phyloP scores from a whole-genome alignment of 2,888 invertebrate genomes.

The Phaedon cochleariae region DNA sequence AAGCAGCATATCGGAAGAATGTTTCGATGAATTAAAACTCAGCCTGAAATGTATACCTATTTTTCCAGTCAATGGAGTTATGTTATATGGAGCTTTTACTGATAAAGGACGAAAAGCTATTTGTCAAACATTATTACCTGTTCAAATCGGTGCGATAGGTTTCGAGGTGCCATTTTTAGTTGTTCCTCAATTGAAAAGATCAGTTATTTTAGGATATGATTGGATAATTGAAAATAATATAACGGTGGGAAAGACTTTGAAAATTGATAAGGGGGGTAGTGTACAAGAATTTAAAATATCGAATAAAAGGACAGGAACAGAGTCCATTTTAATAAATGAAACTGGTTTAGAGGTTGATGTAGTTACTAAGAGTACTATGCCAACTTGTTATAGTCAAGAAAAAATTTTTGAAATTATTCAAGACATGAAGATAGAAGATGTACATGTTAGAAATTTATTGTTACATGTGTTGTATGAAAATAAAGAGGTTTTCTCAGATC shows the following conservation, averaged over 20 bases:
- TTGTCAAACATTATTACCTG: neutral
- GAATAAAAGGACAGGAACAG: too few species aligned
- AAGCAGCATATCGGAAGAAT: conserved; percentile 9
- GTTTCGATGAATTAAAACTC: neutral
- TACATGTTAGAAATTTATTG: neutral
- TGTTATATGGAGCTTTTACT: conserved; percentile 9
- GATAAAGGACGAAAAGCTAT: conserved; percentile 12
- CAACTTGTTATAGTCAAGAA: neutral
- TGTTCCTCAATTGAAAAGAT: conserved; percentile 7
- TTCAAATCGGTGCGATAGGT: neutral
- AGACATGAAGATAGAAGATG: neutral
- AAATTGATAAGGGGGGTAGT: too few species aligned
- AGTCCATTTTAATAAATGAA: conserved; percentile 14
- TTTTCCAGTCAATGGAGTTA: conserved; percentile 12
- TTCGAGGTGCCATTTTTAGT: conserved; percentile 4
- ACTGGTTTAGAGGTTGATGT: conserved; percentile 3
- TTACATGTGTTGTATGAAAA: neutral
- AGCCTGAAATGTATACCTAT: neutral
- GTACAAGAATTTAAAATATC: too few species aligned
- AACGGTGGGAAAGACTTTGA: too few species aligned
- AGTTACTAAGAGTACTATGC: neutral
- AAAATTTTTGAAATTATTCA: neutral
- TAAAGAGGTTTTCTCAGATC: too few species aligned
- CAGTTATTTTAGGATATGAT: conserved; percentile 12
- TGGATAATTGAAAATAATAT: conserved; percentile 2